phyloP scores from a whole-genome alignment of 2,888 invertebrate genomes.

The Tachina lurida region DNA sequence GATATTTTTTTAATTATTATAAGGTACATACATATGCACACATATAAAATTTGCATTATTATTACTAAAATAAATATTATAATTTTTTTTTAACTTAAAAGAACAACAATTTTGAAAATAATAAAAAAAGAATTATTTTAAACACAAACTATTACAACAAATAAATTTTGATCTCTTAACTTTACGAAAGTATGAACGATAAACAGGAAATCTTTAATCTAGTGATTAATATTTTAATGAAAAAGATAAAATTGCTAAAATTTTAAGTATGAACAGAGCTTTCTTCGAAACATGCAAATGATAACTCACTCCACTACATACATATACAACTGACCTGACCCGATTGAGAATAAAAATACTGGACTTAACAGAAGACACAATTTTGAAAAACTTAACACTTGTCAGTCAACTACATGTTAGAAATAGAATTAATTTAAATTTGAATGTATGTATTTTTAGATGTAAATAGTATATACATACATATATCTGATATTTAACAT shows the following conservation, averaged over 20 bases:
- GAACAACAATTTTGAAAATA: slow-evolving; percentile 62
- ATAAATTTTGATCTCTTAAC: slow-evolving; percentile 59
- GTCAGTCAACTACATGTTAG: slow-evolving; percentile 6
- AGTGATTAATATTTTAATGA: background rate
- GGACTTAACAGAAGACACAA: background rate
- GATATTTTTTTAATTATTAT: slow-evolving; percentile 66
- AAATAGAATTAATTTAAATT: slow-evolving; percentile 10
- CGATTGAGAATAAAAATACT: background rate
- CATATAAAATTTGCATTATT: slow-evolving; percentile 53
- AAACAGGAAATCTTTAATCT: background rate
- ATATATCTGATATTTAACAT: background rate
- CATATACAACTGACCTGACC: slow-evolving; percentile 26
- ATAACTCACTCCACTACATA: too few relatives aligned
- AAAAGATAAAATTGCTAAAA: slow-evolving; percentile 18
- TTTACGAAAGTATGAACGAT: slow-evolving; percentile 26
- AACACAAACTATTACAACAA: slow-evolving; percentile 13
- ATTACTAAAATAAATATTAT: slow-evolving; percentile 37
- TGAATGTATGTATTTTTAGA: background rate
- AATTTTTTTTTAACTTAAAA: slow-evolving; percentile 43
- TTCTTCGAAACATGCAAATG: background rate
- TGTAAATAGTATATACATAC: too few relatives aligned
- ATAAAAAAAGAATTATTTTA: slow-evolving; percentile 46
- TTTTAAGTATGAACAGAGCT: background rate
- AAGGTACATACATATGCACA: slow-evolving; percentile 54
- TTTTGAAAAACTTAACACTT: background rate